A percentile compares a stretch with the other conserved stretches of the same genome.
phyloP scores from a whole-genome alignment of 23 tunicate genomes.

The Halocynthia aurantium region DNA sequence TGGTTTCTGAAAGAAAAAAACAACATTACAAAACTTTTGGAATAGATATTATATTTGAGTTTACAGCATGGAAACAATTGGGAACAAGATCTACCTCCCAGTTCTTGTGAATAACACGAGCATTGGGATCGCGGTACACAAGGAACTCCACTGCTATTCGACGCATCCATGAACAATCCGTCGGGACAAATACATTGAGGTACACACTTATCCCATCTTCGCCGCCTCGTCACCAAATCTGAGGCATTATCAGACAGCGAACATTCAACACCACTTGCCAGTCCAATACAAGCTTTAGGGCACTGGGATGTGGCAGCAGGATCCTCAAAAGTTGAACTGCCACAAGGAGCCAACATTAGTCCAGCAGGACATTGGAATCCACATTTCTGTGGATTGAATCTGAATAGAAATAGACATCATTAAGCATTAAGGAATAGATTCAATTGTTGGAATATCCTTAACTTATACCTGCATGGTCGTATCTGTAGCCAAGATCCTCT shows the following conservation, averaged over 20 bases:
- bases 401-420: not conserved
- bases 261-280: constrained; percentile 27
- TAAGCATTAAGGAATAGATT: no score
- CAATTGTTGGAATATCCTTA: not conserved
- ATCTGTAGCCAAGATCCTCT: constrained; percentile 25
- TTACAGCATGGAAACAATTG: no score
- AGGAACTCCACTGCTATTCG: constrained; percentile 13
- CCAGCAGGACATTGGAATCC: constrained; percentile 41
- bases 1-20: no score
- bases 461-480: constrained; percentile 45
- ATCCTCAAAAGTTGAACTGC: not conserved
- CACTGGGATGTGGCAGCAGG: constrained; percentile 6
- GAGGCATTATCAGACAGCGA: not conserved
- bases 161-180: constrained; percentile 36
- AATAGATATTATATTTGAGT: no score
- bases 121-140: constrained; percentile 45
- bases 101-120: constrained; percentile 24
- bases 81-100: not conserved
- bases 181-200: constrained; percentile 61
- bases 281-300: constrained; percentile 31
- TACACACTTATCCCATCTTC: constrained; percentile 39
- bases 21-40: no score
- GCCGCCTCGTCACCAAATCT: not conserved
- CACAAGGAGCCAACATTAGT: constrained; percentile 35
- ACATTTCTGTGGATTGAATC: constrained; percentile 22